phyloP scores from a whole-genome alignment of 2,797 vertebrate genomes.

The Yasuhikotakia modesta region DNA sequence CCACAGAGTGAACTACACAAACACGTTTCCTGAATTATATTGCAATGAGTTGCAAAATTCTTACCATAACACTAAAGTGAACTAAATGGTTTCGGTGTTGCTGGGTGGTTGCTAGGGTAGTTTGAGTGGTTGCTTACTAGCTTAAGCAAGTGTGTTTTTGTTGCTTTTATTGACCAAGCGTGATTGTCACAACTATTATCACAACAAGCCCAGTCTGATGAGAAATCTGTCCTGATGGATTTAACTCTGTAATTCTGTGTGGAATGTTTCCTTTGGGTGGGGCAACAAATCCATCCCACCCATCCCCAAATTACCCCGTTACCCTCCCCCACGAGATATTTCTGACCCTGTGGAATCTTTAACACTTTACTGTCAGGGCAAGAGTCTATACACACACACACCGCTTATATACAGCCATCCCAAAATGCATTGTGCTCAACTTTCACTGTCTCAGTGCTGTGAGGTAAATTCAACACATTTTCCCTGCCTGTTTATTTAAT shows the following conservation, averaged over 20 bases:
- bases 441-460: no score
- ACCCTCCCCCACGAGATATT: conserved; percentile 74
- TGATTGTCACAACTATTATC: conserved; percentile 29
- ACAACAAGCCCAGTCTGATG: conserved; percentile 69
- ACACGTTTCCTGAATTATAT: no score
- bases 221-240: conserved; percentile 77
- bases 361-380: conserved; percentile 71
- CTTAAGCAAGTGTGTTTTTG: not conserved
- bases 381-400: conserved; percentile 62
- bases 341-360: conserved; percentile 66
- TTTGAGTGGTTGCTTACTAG: not conserved
- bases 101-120: not conserved
- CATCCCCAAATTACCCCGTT: conserved; percentile 51
- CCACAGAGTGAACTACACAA: no score
- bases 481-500: no score
- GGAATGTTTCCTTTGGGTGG: conserved; percentile 85
- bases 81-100: not conserved
- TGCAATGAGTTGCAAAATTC: no score
- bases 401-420: no score
- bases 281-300: conserved; percentile 68
- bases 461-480: no score
- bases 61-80: not conserved
- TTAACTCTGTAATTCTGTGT: conserved; percentile 82
- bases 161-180: not conserved
- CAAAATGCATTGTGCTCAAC: no score